Base-by-base conservation (phyloP, 2,888 invertebrate species). In the Timema podura region DNA sequence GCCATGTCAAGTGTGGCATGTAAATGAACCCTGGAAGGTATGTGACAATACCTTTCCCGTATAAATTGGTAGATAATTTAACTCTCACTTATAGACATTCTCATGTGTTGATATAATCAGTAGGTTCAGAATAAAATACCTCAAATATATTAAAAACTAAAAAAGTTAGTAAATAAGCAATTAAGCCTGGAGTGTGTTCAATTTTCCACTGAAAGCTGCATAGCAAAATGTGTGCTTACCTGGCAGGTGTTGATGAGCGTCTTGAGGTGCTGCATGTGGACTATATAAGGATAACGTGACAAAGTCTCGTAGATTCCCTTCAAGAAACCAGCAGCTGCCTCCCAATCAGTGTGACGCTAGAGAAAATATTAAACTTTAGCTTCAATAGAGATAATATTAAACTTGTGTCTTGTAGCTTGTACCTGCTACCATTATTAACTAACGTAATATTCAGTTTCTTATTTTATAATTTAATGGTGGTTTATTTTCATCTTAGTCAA, bases 241-340 rank as follows among this genome's bases (percentile, higher is more conserved):
- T 95, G 95, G 48, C 94, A 91, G 1, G 95, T 94, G 74, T 88
- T 90, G 13, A 95, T 86, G 0, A 95, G 84, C 0, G 91, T 89
- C 80, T 98, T 98, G 71, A 98, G 87, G 81, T 98, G 96, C 76
- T 96, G 96, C 75, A 88, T 82, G 80, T 98, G 97, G 78, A 98
- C 93, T 69, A 99, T 95, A 81, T 96, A 98, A 0, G 96, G 95
- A 81, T 95, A 97, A 73, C 92, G 90, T 71, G 91, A 87, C 80
- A 98, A 88, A 0, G 98, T 98, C 79, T 96, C 93, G 79, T 98
- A 97, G 16, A 98, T 90, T 65, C 97, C 98, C 84, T 94, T 95
- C 1, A 99, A 83, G 67, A 99, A 84, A 30, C 93, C 93, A 64
- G 96, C 94, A 0, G 98, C 96, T 0, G 98, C 96, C 78, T 95